These are phyloP conservation scores for Hassar affinis DNA, from an alignment of 2,113 vertebrate species.

Conservation along the genomic window DNA sequence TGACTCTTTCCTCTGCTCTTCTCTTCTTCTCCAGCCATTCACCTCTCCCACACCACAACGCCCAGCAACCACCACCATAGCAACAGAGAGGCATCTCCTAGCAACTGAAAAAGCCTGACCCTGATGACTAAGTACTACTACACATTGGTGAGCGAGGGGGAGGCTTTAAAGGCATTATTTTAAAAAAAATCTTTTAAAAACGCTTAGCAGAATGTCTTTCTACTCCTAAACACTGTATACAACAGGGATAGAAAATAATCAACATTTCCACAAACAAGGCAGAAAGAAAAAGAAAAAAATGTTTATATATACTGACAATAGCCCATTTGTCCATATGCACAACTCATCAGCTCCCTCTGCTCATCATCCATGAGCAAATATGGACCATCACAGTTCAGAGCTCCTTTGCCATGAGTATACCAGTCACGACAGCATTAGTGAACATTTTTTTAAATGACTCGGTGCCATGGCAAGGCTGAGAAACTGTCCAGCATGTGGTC, in stretches of 20 bases:
- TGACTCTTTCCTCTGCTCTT: background rate
- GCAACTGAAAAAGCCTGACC: slow-evolving; percentile 74
- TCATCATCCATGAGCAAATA: background rate
- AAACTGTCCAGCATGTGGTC: background rate
- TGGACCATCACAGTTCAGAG: background rate
- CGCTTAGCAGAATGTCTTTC: background rate
- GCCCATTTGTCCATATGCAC: background rate
- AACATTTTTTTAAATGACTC: background rate
- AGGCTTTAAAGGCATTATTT: no score
- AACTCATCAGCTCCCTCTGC: background rate
- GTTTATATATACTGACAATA: no score
- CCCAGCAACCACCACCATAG: slow-evolving; percentile 74
- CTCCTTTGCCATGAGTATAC: background rate
- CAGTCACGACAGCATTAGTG: no score
- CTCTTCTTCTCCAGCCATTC: slow-evolving; percentile 20
- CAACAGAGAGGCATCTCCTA: slow-evolving; percentile 78
- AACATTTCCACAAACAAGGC: background rate
- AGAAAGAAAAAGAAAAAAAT: slow-evolving; percentile 44
- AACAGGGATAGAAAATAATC: background rate
- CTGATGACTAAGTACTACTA: slow-evolving; percentile 58
- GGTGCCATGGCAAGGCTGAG: background rate
- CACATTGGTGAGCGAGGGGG: slow-evolving; percentile 24
- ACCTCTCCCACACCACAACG: slow-evolving; percentile 61
- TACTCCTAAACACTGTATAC: background rate
- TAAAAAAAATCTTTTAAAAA: background rate